A percentile compares a stretch with the other conserved stretches of the same genome.
phyloP scores from a whole-genome alignment of 2,113 vertebrate genomes.

The Columba livia region DNA sequence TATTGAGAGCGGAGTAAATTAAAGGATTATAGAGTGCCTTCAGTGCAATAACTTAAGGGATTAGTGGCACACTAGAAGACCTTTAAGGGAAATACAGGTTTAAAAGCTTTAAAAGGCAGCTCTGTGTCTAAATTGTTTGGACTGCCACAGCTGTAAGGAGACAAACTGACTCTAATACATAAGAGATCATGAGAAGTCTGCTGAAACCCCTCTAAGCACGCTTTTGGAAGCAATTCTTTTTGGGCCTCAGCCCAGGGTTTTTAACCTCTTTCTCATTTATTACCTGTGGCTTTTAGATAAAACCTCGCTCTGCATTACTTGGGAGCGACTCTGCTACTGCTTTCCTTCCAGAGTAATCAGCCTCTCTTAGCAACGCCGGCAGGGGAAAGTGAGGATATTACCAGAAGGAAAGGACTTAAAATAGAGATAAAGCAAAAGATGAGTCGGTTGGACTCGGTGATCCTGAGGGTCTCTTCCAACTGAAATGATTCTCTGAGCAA shows the following conservation, averaged over 20 bases:
- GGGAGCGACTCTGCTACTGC: neutral
- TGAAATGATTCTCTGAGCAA: neutral
- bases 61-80: conserved; percentile 49
- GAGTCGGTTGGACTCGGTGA: neutral
- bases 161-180: conserved; percentile 30
- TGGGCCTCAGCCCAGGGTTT: conserved; percentile 14
- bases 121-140: conserved; percentile 61
- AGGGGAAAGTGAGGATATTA: neutral
- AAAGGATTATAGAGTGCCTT: conserved; percentile 63
- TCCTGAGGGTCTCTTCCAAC: no score
- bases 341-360: neutral
- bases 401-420: neutral
- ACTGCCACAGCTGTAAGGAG: conserved; percentile 48
- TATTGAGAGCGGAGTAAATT: conserved; percentile 35
- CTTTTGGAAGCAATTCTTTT: conserved; percentile 17
- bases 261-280: conserved; percentile 33
- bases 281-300: conserved; percentile 34
- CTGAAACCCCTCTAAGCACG: conserved; percentile 6
- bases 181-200: conserved; percentile 10
- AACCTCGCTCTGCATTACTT: neutral
- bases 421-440: neutral
- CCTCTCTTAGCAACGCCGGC: neutral
- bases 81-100: conserved; percentile 62
- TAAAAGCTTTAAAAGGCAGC: conserved; percentile 68
- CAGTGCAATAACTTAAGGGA: conserved; percentile 59